Conservation (phyloP, 2,113 vertebrate species). For the Thomomys bottae region DNA sequence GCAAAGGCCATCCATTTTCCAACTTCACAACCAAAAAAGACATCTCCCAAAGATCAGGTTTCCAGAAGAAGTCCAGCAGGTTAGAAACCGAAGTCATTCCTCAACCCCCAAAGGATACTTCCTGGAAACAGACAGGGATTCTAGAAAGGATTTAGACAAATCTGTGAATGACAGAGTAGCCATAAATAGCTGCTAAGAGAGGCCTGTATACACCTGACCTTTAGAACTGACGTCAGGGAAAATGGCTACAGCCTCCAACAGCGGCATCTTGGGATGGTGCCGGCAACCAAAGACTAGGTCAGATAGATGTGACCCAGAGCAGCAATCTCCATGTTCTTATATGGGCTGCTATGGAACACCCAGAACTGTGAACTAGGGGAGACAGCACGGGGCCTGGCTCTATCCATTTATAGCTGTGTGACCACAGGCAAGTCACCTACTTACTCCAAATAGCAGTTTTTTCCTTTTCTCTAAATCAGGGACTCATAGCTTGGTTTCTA, state of each 20-base stretch:
- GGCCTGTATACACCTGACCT: slow-evolving; percentile 72
- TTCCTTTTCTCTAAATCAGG: slow-evolving; percentile 11
- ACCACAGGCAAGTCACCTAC: slow-evolving; percentile 16
- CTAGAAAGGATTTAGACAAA: slow-evolving; percentile 69
- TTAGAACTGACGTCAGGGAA: slow-evolving; percentile 74
- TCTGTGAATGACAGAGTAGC: slow-evolving; percentile 75
- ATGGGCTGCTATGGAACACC: slow-evolving; percentile 53
- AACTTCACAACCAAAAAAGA: neutral
- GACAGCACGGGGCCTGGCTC: neutral
- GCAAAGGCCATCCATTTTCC: neutral
- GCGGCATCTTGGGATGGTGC: neutral
- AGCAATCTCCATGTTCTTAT: slow-evolving; percentile 72
- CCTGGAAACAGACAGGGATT: slow-evolving; percentile 72
- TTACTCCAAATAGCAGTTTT: neutral
- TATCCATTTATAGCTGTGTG: slow-evolving; percentile 51
- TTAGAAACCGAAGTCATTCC: slow-evolving; percentile 51
- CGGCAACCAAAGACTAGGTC: slow-evolving; percentile 70
- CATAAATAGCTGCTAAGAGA: slow-evolving; percentile 69
- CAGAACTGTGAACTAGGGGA: neutral
- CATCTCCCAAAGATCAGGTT: neutral
- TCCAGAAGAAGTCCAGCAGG: slow-evolving; percentile 52
- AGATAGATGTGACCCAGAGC: slow-evolving; percentile 53
- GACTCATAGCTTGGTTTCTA: too few relatives aligned
- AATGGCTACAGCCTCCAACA: slow-evolving; percentile 20
- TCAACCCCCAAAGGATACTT: slow-evolving; percentile 68